Evolutionary conservation across 2,113 vertebrate species (phyloP), one percentile per base, ranked within the genome.

Genomic region (Pachypanchax playfairii): DNA sequence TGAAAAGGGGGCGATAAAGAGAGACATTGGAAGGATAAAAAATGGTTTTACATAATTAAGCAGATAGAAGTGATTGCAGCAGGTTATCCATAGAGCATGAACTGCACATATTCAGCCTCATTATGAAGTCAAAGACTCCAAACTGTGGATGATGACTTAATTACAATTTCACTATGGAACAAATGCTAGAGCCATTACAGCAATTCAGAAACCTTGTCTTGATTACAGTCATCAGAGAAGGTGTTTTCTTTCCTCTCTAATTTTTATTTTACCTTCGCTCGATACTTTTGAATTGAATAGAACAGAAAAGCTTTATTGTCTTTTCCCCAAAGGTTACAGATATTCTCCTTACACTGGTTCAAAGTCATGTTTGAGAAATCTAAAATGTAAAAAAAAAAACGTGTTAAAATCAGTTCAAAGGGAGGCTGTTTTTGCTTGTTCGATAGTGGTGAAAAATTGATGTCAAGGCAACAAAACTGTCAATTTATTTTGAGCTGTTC

Each of bases 11-110:
- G 52, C 73, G 71, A 79, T 74, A 73, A 72, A 78, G 65, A 77
- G 64, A 80, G 73, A 87, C 72, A 85, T 69, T 67, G 59, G 69
- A 52, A 59, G 70, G 76, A 82, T 88, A 83, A 87, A 85, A 87
- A 89, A 87, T 87, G 81, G 82, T 91, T 93, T 91, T 90, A 81
- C 90, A 90, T 91, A 91, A 91, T 92, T 90, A 91, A 87, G 80
- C 89, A 90, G 89, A 92, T 88, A 88, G 85, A 82, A 89, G 86
- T 87, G 90, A 91, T 90, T 90, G 89, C 83, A 87, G 84, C 79
- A 68, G 88, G 88, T 92, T 88, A 91, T 90, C 83, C 75, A 74
- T 79, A 79, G 85, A 89, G 89, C 85, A 79, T 57, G 82, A 87
- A 87, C 87, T 84, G 85, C 50, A 22, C 79, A 82, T 87, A 89